Evolutionary conservation across 2,113 vertebrate species (phyloP).

Genomic region (Alethe diademata): DNA sequence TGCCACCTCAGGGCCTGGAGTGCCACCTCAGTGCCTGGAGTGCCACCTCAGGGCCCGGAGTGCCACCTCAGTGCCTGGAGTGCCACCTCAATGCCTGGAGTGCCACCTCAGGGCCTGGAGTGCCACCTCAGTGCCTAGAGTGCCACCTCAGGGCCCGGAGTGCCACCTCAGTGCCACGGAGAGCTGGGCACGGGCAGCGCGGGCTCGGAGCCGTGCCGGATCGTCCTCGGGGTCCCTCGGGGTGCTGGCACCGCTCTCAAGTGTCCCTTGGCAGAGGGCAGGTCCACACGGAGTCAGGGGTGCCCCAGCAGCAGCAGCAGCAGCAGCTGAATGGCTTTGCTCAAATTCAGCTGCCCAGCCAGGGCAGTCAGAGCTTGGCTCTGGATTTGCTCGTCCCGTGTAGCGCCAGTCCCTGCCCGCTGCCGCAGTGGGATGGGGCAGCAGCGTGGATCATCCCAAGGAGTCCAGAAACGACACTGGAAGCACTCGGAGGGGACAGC

Average conservation of each 20-base stretch:
- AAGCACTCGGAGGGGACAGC: background rate
- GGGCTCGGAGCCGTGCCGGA: fast-evolving
- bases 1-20: background rate
- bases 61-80: no score
- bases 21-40: no score
- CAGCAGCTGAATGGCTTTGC: fast-evolving
- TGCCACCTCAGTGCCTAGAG: no score
- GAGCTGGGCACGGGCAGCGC: fast-evolving
- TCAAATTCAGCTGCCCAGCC: background rate
- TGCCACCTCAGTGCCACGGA: no score
- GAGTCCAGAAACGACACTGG: background rate
- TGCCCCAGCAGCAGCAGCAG: background rate
- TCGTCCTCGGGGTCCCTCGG: fast-evolving
- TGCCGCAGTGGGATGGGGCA: fast-evolving
- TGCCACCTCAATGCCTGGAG: no score
- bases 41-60: no score
- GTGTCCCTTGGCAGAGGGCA: background rate
- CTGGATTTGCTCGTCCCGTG: background rate
- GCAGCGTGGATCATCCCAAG: background rate
- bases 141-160: no score
- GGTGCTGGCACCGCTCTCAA: fast-evolving
- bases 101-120: no score
- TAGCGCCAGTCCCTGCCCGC: background rate
- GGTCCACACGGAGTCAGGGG: fast-evolving
- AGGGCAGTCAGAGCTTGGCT: background rate